A percentile compares a stretch with the other conserved stretches of the same genome.
Conservation (phyloP, 2,888 invertebrate species). For the Globia sparganii region DNA sequence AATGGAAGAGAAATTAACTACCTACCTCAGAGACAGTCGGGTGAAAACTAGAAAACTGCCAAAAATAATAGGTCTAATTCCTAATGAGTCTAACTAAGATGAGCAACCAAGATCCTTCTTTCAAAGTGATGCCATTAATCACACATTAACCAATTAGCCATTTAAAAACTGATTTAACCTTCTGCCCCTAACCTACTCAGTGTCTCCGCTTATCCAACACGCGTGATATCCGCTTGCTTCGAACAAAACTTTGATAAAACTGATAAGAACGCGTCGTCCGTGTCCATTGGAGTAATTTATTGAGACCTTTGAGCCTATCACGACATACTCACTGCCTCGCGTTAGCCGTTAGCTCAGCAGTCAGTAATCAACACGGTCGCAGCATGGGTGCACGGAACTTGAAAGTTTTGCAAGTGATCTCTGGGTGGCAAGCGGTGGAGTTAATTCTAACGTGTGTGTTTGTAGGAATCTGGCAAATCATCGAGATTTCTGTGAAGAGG, state of each 20-base stretch:
- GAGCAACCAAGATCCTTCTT: neutral
- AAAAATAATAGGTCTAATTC: neutral
- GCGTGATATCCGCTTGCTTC: constrained; percentile 72
- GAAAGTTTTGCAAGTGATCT: constrained; percentile 80
- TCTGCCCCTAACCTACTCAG: constrained; percentile 13
- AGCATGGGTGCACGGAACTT: constrained; percentile 78
- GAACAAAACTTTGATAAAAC: constrained; percentile 71
- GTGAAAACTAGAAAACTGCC: neutral
- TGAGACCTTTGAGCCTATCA: constrained; percentile 77
- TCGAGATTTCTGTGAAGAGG: constrained; percentile 79
- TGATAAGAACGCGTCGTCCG: constrained; percentile 77
- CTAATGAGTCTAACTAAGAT: neutral
- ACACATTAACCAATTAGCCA: neutral
- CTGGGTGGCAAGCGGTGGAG: constrained; percentile 84
- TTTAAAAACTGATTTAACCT: constrained; percentile 13
- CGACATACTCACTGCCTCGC: constrained; percentile 42
- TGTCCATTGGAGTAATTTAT: constrained; percentile 69
- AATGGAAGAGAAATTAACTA: neutral
- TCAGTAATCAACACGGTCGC: constrained; percentile 27
- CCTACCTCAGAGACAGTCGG: neutral
- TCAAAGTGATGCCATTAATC: neutral
- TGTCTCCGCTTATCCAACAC: constrained; percentile 39
- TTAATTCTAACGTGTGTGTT: constrained; percentile 80
- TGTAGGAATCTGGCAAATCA: constrained; percentile 83
- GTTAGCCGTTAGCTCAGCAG: neutral